Base-by-base conservation (phyloP, 2,888 invertebrate species). In the Ormyrus nitidulus region DNA sequence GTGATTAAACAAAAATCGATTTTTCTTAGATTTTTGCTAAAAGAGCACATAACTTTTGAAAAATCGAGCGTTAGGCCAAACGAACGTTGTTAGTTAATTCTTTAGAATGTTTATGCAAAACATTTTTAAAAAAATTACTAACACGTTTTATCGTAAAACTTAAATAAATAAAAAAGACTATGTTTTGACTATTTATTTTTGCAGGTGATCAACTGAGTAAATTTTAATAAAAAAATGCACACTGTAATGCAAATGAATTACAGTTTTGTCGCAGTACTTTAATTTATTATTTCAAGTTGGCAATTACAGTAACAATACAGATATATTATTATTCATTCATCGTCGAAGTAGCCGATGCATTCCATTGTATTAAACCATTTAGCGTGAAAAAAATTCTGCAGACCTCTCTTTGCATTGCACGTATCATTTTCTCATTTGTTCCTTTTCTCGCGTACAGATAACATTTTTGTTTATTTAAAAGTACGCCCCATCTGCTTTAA, bases 221-320 rank as follows among this genome's bases (percentile, higher is more conserved):
- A 34, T 34, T 34, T 34, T 34, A 34, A 58, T 53, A 71, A 3
- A 56, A n/a, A 66, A 74, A 76, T 77, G 51, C 48, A 34, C 53
- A 65, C 51, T n/a, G 8, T 19, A 66, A 53, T 49, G 56, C 65
- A 69, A 64, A 61, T 53, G 48, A 51, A 6, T 66, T 58, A 72
- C 49, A 65, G 46, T 34, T 79, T 82, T 83, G 79, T 84, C 82
- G 79, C 84, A 82, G 84, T 84, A 83, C 79, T 83, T 82, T 84
- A 84, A 84, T 86, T 86, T 87, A 87, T 87, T 87, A 85, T 85
- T 81, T 85, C 83, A 85, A 86, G 84, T 87, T 86, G 86, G 85
- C 86, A 86, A 87, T 86, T 86, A 87, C 87, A 87, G 83, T 87
- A 86, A 85, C 85, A 84, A 82, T 86, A 84, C 83, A 84, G 79